Percentiles rank a stretch among this genome's conserved stretches.
Conservation (phyloP, 1,140 invertebrate genomes). For the Saccostrea glomerata region DNA sequence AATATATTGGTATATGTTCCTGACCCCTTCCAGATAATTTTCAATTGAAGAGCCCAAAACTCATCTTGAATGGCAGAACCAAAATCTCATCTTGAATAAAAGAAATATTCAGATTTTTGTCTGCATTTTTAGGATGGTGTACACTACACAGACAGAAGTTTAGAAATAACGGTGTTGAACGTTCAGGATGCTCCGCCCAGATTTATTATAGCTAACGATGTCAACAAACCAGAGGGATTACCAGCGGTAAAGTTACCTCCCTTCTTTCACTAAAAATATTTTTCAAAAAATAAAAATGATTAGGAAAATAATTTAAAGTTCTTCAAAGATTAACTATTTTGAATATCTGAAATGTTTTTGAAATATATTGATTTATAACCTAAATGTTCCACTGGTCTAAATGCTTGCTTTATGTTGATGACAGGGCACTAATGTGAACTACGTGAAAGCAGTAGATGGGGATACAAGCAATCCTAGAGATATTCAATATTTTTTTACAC, state of each 20-base stretch:
- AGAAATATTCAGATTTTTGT: not conserved
- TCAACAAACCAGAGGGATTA: slow-evolving; percentile 53
- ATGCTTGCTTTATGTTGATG: not conserved
- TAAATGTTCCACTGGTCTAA: no score
- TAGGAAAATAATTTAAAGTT: no score
- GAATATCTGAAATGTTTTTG: no score
- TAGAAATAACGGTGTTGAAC: slow-evolving; percentile 59
- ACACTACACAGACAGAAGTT: slow-evolving; percentile 41
- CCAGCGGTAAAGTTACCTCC: slow-evolving; percentile 54
- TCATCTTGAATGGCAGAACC: no score
- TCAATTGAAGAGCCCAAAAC: no score
- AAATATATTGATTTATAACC: no score
- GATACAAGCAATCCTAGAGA: slow-evolving; percentile 53
- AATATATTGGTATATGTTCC: no score
- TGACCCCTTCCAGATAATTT: no score
- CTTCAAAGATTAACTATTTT: no score
- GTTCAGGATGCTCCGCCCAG: slow-evolving; percentile 63
- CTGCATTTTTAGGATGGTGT: slow-evolving; percentile 59
- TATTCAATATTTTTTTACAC: slow-evolving; percentile 61
- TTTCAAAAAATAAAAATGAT: no score
- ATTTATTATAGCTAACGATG: slow-evolving; percentile 36
- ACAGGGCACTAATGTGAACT: slow-evolving; percentile 37
- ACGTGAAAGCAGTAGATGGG: slow-evolving; percentile 60
- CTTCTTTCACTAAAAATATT: no score
- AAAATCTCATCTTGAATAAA: no score